Base-by-base conservation (phyloP, 1,140 invertebrate species). In the Cataglyphis hispanica region DNA sequence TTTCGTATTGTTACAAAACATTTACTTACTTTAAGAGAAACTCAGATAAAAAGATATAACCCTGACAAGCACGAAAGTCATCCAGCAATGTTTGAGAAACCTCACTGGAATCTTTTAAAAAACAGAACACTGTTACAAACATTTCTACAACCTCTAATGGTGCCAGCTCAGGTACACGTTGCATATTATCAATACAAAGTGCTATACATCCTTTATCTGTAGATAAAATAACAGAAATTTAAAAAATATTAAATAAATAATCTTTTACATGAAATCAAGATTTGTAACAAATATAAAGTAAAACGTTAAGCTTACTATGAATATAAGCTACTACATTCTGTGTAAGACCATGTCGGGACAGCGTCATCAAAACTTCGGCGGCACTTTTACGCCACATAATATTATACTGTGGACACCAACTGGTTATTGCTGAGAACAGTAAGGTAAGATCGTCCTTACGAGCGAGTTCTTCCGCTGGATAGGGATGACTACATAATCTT, bases 51-150 rank as follows among this genome's bases (percentile, higher is more conserved):
- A 99, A 99, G 66, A 97, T 96, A 95, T 99, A 99, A 87, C 99
- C 99, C 93, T 99, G 98, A 92, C 98, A 98, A 80, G 97, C 96
- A 86, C 98, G 96, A 95, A 99, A 99, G 95, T 99, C 99, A 94
- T 99, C 99, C 87, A 99, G 94, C 86, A 99, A 96, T 88, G 97
- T 97, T 95, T 99, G 98, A 84, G 98, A 99, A 74, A 99, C 97
- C 94, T 99, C 98, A 95, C 98, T 98, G n/a, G 99, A 99, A 94
- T 99, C 99, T 96, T 99, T 99, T 69, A 99, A 96, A 94, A 99
- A 99, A 96, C 99, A 99, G 95, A 99, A 99, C 43, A 99, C 97
- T 16, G 98, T 99, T 46, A 99, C 98, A 96, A 99, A 99, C 98
- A 99, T 99, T 95, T 99, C 98, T 16, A 99, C 98, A 86, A 99